Evolutionary conservation across 2,888 invertebrate species (phyloP).

Genomic region (Marasmarcha lunaedactyla): DNA sequence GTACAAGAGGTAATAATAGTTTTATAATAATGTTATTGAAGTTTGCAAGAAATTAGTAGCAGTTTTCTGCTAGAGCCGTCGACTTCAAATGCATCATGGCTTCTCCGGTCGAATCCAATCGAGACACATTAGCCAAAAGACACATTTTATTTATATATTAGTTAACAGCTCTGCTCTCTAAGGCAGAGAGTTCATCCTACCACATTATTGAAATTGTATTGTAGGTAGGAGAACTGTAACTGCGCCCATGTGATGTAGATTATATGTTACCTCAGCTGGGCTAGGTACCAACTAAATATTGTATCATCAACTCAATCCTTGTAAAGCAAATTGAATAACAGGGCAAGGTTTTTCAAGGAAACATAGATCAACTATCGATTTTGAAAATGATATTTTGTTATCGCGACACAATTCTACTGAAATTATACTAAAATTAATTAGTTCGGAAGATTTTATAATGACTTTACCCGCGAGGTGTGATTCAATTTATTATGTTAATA

Average conservation of each 20-base stretch:
- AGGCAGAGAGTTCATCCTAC: constrained; percentile 5
- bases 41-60: too few species aligned
- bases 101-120: too few species aligned
- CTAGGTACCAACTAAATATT: constrained; percentile 10
- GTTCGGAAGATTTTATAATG: not conserved
- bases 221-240: too few species aligned
- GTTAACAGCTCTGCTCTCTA: constrained; percentile 7
- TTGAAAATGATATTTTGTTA: constrained; percentile 5
- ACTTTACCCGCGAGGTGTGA: constrained; percentile 3
- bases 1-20: too few species aligned
- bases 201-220: too few species aligned
- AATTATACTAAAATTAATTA: too few species aligned
- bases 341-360: constrained; percentile 10
- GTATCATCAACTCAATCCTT: constrained; percentile 10
- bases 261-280: too few species aligned
- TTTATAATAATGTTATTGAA: too few species aligned
- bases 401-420: not conserved
- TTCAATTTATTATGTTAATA: constrained; percentile 8
- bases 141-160: not conserved
- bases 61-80: too few species aligned
- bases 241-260: too few species aligned
- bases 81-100: too few species aligned
- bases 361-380: constrained; percentile 7
- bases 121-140: too few species aligned
- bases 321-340: constrained; percentile 9